Percentiles rank a stretch among this genome's conserved stretches.
phyloP scores from a whole-genome alignment of 2,888 invertebrate species.

The Cryptocephalus primarius region DNA sequence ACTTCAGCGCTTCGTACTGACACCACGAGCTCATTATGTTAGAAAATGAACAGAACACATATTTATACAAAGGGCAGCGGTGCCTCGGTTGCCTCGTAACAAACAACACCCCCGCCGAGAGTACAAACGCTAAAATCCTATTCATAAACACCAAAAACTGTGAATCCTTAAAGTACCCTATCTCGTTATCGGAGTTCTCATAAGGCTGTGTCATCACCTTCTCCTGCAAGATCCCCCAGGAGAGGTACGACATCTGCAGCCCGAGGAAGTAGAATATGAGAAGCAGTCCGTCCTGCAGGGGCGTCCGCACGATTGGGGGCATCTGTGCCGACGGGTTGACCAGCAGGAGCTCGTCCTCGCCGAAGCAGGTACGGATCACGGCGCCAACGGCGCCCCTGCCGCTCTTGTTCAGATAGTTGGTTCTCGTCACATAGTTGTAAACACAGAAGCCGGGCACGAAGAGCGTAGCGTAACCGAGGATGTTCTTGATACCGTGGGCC shows the following conservation, averaged over 20 bases:
- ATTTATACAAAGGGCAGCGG: slow-evolving; percentile 84
- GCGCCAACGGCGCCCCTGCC: slow-evolving; percentile 39
- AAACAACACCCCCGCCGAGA: slow-evolving; percentile 56
- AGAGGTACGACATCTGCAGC: slow-evolving; percentile 80
- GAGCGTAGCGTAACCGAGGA: slow-evolving; percentile 81
- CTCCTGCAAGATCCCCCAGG: slow-evolving; percentile 96
- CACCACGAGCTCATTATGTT: slow-evolving; percentile 99
- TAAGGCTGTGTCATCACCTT: slow-evolving; percentile 91
- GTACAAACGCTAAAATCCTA: slow-evolving; percentile 72
- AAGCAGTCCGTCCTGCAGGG: slow-evolving; percentile 47
- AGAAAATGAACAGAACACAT: slow-evolving; percentile 90
- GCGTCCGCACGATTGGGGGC: slow-evolving; percentile 31
- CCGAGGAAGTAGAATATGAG: slow-evolving; percentile 75
- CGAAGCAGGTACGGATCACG: slow-evolving; percentile 42
- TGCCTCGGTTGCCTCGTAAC: slow-evolving; percentile 54
- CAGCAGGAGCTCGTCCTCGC: slow-evolving; percentile 37
- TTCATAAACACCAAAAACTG: slow-evolving; percentile 96
- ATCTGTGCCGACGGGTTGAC: slow-evolving; percentile 7
- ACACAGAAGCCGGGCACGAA: slow-evolving; percentile 76
- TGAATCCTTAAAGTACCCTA: slow-evolving; percentile 76
- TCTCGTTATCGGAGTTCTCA: slow-evolving; percentile 49
- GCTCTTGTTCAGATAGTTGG: slow-evolving; percentile 69
- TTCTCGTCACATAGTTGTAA: slow-evolving; percentile 67
- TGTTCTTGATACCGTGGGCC: slow-evolving; percentile 64
- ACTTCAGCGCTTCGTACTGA: slow-evolving; percentile 98